phyloP scores from a whole-genome alignment of 1,140 invertebrate species.

The Pararge aegeria region DNA sequence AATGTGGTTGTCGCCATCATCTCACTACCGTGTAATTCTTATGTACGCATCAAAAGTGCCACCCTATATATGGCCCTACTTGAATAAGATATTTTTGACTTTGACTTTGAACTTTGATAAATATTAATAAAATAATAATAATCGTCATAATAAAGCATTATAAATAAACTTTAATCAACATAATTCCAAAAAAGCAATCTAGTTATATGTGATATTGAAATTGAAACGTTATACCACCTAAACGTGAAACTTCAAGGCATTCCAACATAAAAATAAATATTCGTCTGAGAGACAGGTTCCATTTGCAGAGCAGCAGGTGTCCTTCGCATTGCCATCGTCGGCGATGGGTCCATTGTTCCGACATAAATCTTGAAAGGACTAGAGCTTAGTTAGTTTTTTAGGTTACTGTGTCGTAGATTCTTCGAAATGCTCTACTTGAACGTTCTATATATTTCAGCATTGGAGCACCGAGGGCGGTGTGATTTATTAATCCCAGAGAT shows the following conservation, averaged over 20 bases:
- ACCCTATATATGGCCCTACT: no score
- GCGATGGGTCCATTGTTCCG: conserved; percentile 64
- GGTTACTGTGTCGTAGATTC: background rate
- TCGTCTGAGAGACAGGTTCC: conserved; percentile 42
- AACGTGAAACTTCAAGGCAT: background rate
- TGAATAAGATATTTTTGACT: no score
- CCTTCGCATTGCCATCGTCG: conserved; percentile 63
- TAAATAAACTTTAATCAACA: no score
- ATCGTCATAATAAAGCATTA: no score
- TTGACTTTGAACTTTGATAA: no score
- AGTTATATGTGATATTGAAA: background rate
- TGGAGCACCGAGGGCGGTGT: no score
- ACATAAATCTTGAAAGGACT: conserved; percentile 56
- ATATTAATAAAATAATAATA: no score
- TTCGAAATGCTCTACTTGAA: background rate
- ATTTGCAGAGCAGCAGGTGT: conserved; percentile 69
- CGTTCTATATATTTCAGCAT: background rate
- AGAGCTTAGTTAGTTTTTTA: conserved; percentile 49
- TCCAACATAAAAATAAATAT: conserved; percentile 18
- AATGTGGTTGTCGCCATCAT: no score
- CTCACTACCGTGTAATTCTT: no score
- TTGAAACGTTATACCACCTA: background rate
- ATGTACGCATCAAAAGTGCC: no score
- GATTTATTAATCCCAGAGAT: no score
- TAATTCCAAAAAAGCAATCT: no score